Percentiles rank a stretch among this genome's conserved stretches.
Conservation (phyloP, 1,140 invertebrate genomes). For the Matsumurasca onukii region DNA sequence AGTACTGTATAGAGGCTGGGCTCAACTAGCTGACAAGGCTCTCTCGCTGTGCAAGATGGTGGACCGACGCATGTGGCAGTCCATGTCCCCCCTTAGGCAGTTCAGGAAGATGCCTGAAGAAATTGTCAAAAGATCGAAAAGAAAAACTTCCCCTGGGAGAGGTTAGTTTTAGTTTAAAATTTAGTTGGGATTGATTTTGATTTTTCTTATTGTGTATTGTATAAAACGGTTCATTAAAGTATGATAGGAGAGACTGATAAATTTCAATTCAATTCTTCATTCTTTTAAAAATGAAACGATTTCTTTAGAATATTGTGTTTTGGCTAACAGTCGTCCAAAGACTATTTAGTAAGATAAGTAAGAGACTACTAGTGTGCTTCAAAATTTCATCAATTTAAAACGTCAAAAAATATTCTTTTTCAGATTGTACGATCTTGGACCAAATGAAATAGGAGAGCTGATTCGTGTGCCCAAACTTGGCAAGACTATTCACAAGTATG, state of each 20-base stretch:
- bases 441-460: conserved; percentile 97
- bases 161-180: conserved; percentile 42
- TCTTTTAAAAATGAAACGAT: too few species aligned
- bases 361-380: too few species aligned
- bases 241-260: too few species aligned
- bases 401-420: too few species aligned
- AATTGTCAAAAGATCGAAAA: conserved; percentile 98
- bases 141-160: conserved; percentile 93
- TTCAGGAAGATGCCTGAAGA: conserved; percentile 98
- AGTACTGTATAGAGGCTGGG: conserved; percentile 87
- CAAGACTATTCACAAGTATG: conserved; percentile 96
- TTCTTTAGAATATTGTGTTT: too few species aligned
- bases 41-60: conserved; percentile 98
- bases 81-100: conserved; percentile 97
- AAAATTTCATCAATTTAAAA: too few species aligned
- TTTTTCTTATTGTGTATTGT: too few species aligned
- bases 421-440: conserved; percentile 91
- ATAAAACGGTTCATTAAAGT: neutral
- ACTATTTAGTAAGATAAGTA: too few species aligned
- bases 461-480: conserved; percentile 95
- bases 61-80: conserved; percentile 98
- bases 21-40: conserved; percentile 94
- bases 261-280: too few species aligned
- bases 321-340: too few species aligned
- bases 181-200: neutral